A percentile compares a stretch with the other conserved stretches of the same genome.
These are phyloP conservation scores for Mythimna vitellina DNA, from an alignment of 2,888 invertebrate genomes.

Conservation along the genomic window DNA sequence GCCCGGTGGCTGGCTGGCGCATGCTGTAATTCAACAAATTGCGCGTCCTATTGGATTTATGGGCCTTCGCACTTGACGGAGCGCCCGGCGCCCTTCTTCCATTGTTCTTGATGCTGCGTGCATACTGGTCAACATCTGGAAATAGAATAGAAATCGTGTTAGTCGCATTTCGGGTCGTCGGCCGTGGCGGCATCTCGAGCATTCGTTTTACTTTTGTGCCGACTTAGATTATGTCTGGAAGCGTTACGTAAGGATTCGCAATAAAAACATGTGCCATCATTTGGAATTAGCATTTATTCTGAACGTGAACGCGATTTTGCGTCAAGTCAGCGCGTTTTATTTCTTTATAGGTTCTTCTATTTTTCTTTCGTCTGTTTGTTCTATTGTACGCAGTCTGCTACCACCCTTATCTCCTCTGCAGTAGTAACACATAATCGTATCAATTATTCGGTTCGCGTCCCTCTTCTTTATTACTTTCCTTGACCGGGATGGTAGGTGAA, in stretches of 20 bases:
- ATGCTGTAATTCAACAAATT: conserved; percentile 91
- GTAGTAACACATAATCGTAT: conserved; percentile 87
- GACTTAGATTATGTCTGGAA: conserved; percentile 54
- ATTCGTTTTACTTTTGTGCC: conserved; percentile 57
- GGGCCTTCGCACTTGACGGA: conserved; percentile 88
- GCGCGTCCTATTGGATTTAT: conserved; percentile 89
- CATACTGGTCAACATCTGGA: conserved; percentile 77
- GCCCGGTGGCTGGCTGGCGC: conserved; percentile 89
- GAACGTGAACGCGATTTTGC: conserved; percentile 19
- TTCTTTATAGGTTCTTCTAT: conserved; percentile 23
- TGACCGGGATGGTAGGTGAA: conserved; percentile 75
- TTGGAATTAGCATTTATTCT: conserved; percentile 40
- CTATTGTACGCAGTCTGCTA: conserved; percentile 60
- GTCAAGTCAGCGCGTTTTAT: conserved; percentile 35
- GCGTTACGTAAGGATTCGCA: conserved; percentile 58
- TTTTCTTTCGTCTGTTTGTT: conserved; percentile 3
- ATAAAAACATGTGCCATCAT: conserved; percentile 48
- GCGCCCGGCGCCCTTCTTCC: conserved; percentile 84
- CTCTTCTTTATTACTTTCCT: conserved; percentile 86
- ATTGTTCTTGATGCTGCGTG: conserved; percentile 83
- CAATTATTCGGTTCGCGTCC: conserved; percentile 88
- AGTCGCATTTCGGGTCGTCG: conserved; percentile 62
- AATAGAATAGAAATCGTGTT: conserved; percentile 69
- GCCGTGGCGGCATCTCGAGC: conserved; percentile 51
- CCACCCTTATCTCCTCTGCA: conserved; percentile 72